Conservation (phyloP, 2,797 vertebrate genomes). For the Erithacus rubecula region DNA sequence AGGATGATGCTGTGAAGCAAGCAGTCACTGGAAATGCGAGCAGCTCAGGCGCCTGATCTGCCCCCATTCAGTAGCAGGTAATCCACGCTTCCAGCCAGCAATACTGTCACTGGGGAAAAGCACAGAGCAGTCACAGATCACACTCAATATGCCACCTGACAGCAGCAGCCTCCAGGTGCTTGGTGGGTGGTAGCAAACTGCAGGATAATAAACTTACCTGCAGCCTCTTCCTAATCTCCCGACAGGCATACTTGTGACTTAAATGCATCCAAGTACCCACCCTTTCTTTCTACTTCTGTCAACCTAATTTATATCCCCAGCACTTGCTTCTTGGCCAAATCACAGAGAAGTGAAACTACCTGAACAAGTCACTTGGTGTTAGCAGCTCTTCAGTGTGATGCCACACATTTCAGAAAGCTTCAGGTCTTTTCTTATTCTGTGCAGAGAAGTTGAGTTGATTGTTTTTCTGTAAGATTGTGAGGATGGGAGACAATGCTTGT, state of each 20-base stretch:
- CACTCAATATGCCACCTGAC: not conserved
- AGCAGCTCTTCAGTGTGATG: not conserved
- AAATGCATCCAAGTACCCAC: not conserved
- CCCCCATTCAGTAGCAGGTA: not conserved
- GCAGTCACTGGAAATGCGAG: not conserved
- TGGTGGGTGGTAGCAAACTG: rapidly evolving
- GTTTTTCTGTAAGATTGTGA: not conserved
- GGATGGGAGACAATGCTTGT: not conserved
- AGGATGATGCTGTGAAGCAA: not conserved
- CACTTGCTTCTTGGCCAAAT: not conserved
- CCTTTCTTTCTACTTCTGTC: not conserved
- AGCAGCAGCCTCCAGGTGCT: not conserved
- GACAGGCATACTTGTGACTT: not conserved
- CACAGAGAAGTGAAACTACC: not conserved
- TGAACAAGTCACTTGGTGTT: not conserved
- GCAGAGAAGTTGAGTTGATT: not conserved
- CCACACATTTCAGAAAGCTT: not conserved
- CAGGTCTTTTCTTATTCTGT: not conserved
- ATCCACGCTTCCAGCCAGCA: rapidly evolving
- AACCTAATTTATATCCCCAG: not conserved
- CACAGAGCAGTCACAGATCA: not conserved
- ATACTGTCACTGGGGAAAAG: not conserved
- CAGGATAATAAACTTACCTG: not conserved
- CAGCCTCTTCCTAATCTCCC: not conserved
- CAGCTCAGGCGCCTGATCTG: not conserved